phyloP scores from a whole-genome alignment of 2,797 vertebrate genomes.

The Chelmon rostratus region DNA sequence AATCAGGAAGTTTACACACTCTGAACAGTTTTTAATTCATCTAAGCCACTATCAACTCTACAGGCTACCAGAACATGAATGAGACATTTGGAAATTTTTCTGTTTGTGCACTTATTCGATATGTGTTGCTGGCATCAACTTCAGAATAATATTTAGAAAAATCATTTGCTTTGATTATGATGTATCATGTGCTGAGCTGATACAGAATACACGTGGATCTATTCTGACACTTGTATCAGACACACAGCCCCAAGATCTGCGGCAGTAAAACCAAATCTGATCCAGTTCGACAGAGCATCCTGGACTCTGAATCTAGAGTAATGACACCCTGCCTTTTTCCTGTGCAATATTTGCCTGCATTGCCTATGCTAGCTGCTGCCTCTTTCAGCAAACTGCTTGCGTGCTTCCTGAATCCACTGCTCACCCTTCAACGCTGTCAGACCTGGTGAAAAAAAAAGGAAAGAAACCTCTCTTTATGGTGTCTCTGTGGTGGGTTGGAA shows the following conservation, averaged over 20 bases:
- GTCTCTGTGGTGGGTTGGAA: conserved; percentile 31
- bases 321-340: background rate
- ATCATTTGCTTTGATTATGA: background rate
- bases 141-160: too few relatives aligned
- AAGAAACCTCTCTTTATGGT: background rate
- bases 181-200: background rate
- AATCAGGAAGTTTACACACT: too few relatives aligned
- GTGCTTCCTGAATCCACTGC: background rate
- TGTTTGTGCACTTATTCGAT: too few relatives aligned
- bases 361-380: background rate
- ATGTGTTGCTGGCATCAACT: too few relatives aligned
- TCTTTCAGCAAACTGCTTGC: background rate
- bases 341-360: background rate
- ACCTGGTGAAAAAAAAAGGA: background rate
- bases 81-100: too few relatives aligned
- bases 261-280: background rate
- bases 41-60: too few relatives aligned
- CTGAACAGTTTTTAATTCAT: too few relatives aligned
- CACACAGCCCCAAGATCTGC: background rate
- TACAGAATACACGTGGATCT: background rate
- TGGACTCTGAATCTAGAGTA: background rate
- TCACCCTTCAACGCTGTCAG: conserved; percentile 18
- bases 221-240: background rate
- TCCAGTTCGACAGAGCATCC: background rate
- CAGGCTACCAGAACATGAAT: too few relatives aligned